Conservation (phyloP, 2,797 vertebrate genomes). For the Spinibarbus caldwelli region DNA sequence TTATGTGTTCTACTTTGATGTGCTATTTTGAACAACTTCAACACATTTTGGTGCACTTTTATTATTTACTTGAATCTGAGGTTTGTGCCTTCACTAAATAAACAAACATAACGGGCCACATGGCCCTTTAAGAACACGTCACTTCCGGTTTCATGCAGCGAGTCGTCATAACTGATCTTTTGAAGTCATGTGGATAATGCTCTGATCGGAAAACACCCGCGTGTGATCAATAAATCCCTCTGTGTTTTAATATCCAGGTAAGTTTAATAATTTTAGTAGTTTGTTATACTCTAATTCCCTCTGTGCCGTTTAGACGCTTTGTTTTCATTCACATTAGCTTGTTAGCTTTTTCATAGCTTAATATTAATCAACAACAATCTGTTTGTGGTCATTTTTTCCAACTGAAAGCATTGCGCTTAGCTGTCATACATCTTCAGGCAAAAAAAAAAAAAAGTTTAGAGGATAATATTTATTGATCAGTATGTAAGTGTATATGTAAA, state of each 20-base stretch:
- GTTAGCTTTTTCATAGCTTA: constrained; percentile 15
- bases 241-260: background rate
- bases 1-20: background rate
- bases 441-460: background rate
- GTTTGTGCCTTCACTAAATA: background rate
- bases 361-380: background rate
- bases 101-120: no score
- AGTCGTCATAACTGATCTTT: constrained; percentile 15
- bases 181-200: constrained; percentile 46
- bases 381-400: background rate
- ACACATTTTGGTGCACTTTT: background rate
- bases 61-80: background rate
- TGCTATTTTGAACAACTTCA: background rate
- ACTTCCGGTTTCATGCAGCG: constrained; percentile 15
- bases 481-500: background rate
- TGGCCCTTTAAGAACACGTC: constrained; percentile 29
- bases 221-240: background rate
- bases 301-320: background rate
- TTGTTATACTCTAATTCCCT: background rate
- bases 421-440: no score
- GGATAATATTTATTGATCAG: background rate
- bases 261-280: background rate
- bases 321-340: background rate
- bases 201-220: background rate
- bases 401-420: background rate